Conservation (phyloP, 2,888 invertebrate genomes). For the Iselma pallidipennis region DNA sequence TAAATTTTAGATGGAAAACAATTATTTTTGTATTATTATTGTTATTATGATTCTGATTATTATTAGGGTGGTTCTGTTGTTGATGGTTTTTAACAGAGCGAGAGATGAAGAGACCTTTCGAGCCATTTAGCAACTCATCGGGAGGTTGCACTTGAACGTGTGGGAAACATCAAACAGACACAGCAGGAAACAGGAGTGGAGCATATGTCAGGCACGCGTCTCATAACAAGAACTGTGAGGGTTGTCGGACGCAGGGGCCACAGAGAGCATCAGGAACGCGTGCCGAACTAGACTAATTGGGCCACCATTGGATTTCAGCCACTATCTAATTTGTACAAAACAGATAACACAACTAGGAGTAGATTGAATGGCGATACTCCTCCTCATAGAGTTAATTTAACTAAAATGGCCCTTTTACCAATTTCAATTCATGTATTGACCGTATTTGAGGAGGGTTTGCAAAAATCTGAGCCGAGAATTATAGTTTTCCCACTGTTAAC, state of each 20-base stretch:
- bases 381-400: background rate
- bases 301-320: constrained; percentile 34
- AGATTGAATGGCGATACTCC: background rate
- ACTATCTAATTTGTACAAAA: constrained; percentile 29
- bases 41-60: background rate
- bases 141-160: constrained; percentile 48
- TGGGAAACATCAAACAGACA: constrained; percentile 50
- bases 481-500: too few relatives aligned
- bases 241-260: constrained; percentile 39
- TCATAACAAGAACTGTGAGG: constrained; percentile 41
- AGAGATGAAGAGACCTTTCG: constrained; percentile 19
- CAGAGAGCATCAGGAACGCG: constrained; percentile 36
- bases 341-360: background rate
- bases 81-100: constrained; percentile 17
- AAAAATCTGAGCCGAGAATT: too few relatives aligned
- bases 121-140: constrained; percentile 36
- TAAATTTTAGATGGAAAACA: background rate
- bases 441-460: too few relatives aligned
- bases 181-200: constrained; percentile 39
- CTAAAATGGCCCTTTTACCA: background rate
- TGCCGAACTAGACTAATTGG: constrained; percentile 39
- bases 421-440: background rate
- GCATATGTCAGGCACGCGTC: constrained; percentile 44
- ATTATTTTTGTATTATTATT: constrained; percentile 10
- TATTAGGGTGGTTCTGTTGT: constrained; percentile 19